Evolutionary conservation across 2,113 vertebrate species (phyloP).

Genomic region (Triplophysa siluroides): DNA sequence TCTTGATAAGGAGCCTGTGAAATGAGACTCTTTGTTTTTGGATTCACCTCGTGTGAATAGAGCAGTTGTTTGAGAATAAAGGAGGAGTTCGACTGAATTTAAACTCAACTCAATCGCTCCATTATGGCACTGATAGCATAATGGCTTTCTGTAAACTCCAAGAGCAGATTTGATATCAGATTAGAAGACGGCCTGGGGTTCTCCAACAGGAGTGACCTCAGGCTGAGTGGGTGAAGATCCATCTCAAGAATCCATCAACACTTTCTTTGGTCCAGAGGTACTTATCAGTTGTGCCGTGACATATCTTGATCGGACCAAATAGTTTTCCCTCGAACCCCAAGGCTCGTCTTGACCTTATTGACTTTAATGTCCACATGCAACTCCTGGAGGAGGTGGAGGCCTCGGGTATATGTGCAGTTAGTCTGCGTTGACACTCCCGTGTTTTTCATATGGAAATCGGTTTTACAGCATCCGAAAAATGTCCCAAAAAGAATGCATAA

Average conservation of each 20-base stretch:
- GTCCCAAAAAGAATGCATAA: not conserved
- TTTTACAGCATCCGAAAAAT: not conserved
- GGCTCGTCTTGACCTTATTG: conserved; percentile 37
- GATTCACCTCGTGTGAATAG: conserved; percentile 31
- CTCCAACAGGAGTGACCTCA: conserved; percentile 11
- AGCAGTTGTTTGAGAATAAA: conserved; percentile 5
- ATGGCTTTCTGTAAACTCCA: conserved; percentile 36
- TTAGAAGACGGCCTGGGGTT: conserved; percentile 12
- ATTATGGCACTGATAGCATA: conserved; percentile 10
- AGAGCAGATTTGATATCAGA: conserved; percentile 24
- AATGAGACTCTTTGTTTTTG: conserved; percentile 31
- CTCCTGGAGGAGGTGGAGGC: conserved; percentile 5
- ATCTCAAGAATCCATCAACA: conserved; percentile 17
- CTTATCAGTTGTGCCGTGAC: conserved; percentile 38
- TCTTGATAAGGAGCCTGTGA: conserved; percentile 38
- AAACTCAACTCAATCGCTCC: conserved; percentile 1
- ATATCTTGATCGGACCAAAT: conserved; percentile 44
- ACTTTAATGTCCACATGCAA: conserved; percentile 19
- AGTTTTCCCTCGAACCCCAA: conserved; percentile 33
- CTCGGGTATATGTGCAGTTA: conserved; percentile 28
- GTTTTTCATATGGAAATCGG: conserved; percentile 37
- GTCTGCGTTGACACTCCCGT: conserved; percentile 32
- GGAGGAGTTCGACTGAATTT: conserved; percentile 35
- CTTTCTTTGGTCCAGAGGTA: conserved; percentile 23
- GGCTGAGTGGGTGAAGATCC: conserved; percentile 5